Conservation (phyloP, 2,888 invertebrate genomes). For the Scaptodrosophila latifasciaeformis region DNA sequence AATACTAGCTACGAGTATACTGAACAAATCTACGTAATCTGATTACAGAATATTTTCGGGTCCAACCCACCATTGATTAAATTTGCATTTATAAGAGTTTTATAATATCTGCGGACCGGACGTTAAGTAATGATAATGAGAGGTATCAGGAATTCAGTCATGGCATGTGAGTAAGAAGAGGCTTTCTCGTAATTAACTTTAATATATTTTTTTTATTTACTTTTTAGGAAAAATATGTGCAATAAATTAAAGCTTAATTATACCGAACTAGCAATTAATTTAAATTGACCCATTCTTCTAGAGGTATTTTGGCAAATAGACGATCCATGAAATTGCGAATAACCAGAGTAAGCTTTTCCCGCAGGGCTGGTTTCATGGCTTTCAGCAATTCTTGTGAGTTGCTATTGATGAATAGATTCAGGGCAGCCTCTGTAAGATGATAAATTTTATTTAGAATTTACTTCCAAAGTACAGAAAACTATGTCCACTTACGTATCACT, state of each 20-base stretch:
- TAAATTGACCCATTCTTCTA: slow-evolving; percentile 83
- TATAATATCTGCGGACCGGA: neutral
- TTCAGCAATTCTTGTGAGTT: slow-evolving; percentile 88
- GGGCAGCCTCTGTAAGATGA: slow-evolving; percentile 85
- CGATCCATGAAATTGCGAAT: slow-evolving; percentile 85
- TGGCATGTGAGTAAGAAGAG: no score
- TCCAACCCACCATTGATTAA: no score
- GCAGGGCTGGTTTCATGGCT: slow-evolving; percentile 90
- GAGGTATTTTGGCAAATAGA: slow-evolving; percentile 84
- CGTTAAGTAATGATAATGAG: slow-evolving; percentile 28
- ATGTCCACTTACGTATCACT: slow-evolving; percentile 82
- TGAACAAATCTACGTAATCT: no score
- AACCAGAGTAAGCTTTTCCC: slow-evolving; percentile 84
- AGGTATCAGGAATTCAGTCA: no score
- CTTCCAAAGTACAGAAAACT: neutral
- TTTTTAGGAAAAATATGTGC: slow-evolving; percentile 31
- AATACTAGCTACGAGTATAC: no score
- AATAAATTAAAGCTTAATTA: slow-evolving; percentile 51
- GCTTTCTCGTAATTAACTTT: no score
- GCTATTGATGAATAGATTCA: slow-evolving; percentile 90
- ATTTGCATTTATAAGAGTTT: neutral
- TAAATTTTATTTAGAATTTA: no score
- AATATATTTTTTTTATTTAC: no score
- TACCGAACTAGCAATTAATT: slow-evolving; percentile 38
- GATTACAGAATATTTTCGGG: no score